Evolutionary conservation across 1,140 invertebrate species (phyloP), one percentile per base, ranked within the genome.

Genomic region (Bactericera cockerelli): DNA sequence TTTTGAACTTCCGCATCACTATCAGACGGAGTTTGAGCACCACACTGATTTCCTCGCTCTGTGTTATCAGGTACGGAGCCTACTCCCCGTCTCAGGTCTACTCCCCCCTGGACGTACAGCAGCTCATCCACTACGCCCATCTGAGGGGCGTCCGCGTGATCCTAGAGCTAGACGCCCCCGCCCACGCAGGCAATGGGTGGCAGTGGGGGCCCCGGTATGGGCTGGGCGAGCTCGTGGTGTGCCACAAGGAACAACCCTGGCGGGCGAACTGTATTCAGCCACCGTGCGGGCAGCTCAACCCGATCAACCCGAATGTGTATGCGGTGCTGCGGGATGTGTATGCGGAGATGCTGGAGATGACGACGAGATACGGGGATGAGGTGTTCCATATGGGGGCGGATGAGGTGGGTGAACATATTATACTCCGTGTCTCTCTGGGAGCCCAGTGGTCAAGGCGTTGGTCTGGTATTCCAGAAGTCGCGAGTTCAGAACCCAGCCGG

Each of bases 381-480:
- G 66, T 82, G 0, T 79, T 87, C 38, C 89, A 93, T 63, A 81
- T 91, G 74, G 89, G 89, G 11, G 89, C 88, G 2, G 89, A 93
- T 71, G 89, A 93, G 74, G 84, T 88, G 16, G 74, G 26, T 42
- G 16, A n/a, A n/a, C n/a, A n/a, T n/a, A n/a, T n/a, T n/a, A n/a
- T n/a, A n/a, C n/a, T n/a, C n/a, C n/a, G n/a, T n/a, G n/a, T n/a
- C n/a, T n/a, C n/a, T n/a, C n/a, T n/a, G n/a, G n/a, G n/a, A n/a
- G n/a, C n/a, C n/a, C n/a, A n/a, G n/a, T n/a, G n/a, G n/a, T n/a
- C n/a, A n/a, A n/a, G n/a, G n/a, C n/a, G n/a, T n/a, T n/a, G n/a
- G n/a, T n/a, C n/a, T n/a, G n/a, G n/a, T n/a, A n/a, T n/a, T n/a
- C n/a, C n/a, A n/a, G n/a, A n/a, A n/a, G n/a, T n/a, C n/a, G n/a